A percentile compares a stretch with the other conserved stretches of the same genome.
Conservation (phyloP, 2,797 vertebrate genomes). For the Lindbergichthys nudifrons region DNA sequence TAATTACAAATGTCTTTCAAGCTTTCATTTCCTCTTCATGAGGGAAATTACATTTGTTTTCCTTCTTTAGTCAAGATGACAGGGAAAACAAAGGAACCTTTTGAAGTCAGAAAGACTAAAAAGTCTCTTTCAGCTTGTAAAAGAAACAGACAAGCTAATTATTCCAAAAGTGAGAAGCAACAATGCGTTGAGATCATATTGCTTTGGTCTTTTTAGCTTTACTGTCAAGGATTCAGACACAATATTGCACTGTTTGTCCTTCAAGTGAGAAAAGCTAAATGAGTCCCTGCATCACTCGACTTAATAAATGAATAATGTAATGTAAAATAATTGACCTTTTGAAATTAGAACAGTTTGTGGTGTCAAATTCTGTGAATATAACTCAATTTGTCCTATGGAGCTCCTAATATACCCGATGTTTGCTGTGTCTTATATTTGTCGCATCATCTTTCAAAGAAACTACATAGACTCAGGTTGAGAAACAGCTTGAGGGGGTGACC, state of each 20-base stretch:
- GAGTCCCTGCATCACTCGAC: constrained; percentile 26
- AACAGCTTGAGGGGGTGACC: not conserved
- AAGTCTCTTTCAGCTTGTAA: constrained; percentile 52
- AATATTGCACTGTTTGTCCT: constrained; percentile 46
- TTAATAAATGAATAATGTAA: constrained; percentile 1
- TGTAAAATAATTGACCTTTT: constrained; percentile 37
- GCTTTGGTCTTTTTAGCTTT: constrained; percentile 40
- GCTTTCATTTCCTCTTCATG: constrained; percentile 69
- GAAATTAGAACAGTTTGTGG: constrained; percentile 27
- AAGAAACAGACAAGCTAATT: constrained; percentile 69
- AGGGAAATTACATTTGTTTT: constrained; percentile 73
- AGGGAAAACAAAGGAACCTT: constrained; percentile 65
- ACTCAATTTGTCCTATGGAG: constrained; percentile 18
- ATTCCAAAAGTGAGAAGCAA: constrained; percentile 57
- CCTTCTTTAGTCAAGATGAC: constrained; percentile 66
- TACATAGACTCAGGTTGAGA: not conserved
- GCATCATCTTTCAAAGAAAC: not conserved
- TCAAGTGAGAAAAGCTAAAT: constrained; percentile 24
- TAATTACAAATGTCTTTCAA: constrained; percentile 76
- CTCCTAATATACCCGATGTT: constrained; percentile 26
- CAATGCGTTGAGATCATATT: constrained; percentile 54
- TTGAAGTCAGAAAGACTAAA: constrained; percentile 53
- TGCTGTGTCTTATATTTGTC: constrained; percentile 3
- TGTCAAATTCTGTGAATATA: constrained; percentile 27
- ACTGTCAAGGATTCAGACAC: constrained; percentile 31